Base-by-base conservation (phyloP, 2,113 vertebrate species). In the Piaya cayana region DNA sequence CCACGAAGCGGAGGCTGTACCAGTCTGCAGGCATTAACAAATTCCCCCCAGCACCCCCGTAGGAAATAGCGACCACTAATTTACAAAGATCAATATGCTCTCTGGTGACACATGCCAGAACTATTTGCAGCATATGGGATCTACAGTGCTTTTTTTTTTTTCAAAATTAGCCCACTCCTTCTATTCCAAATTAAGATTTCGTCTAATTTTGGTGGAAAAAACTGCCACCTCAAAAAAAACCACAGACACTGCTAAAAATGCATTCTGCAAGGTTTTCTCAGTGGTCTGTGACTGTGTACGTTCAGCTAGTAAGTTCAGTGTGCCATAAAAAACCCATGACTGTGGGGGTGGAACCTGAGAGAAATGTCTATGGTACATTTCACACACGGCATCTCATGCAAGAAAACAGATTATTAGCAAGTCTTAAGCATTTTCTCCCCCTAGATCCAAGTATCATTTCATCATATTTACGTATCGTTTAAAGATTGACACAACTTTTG, bases 151-250 rank as follows among this genome's bases (percentile, higher is more conserved):
- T 90, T 39, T 86, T 45, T 82, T 88, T 90, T 90, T 39, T 86
- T 45, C 85, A 88, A 55, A 96, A 93, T 56, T 36, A 96, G 75
- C 92, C 95, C 92, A 88, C 96, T 93, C 70, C 4, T 69, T 93
- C 93, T 26, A 74, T 83, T 94, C 94, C 94, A 93, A 95, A 86
- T 88, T 70, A 72, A 95, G 88, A 52, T 21, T 59, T 52, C 4
- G 22, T 62, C 93, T 97, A 96, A 97, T 94, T 97, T 90, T 86
- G 90, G 95, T 82, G 45, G 15, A 70, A 94, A 94, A 90, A 96
- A 34, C 71, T 77, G 85, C 69, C 92, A 95, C 62, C 92, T 93
- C 90, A 80, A 74, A 83, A 84, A 83, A 84, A 86, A n/a, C n/a
- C n/a, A 36, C 36, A 93, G 63, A 63, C 63, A 65, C 82, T 22